Conservation (phyloP, 2,113 vertebrate genomes). For the Urocolius indicus region DNA sequence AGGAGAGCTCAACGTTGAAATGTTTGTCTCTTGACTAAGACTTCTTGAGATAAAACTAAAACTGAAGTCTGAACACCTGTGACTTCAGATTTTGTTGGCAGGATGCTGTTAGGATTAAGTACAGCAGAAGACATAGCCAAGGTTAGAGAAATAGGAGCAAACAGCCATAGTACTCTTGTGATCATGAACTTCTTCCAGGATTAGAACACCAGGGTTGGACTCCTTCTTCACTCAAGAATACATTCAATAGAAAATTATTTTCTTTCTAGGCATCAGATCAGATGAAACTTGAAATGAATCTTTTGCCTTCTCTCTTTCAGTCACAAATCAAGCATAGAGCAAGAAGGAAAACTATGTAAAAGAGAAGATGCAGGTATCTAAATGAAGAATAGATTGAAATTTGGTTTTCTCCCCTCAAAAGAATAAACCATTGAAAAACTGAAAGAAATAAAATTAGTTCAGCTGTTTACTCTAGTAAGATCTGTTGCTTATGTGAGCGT, state of each 20-base stretch:
- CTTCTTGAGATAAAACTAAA: not conserved
- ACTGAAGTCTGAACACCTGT: not conserved
- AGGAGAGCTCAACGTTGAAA: not conserved
- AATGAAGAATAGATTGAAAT: not conserved
- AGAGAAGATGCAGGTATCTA: not conserved
- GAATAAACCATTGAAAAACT: not conserved
- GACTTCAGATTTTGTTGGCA: not conserved
- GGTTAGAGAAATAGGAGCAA: not conserved
- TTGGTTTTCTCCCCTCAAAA: not conserved
- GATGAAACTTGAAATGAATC: not conserved
- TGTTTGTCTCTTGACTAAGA: not conserved
- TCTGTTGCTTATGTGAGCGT: not conserved
- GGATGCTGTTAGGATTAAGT: not conserved
- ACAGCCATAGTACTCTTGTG: not conserved
- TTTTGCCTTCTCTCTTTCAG: not conserved
- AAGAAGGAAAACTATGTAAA: not conserved
- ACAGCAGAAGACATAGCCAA: not conserved
- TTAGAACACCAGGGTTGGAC: not conserved
- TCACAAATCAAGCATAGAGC: not conserved
- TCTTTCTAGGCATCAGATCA: not conserved
- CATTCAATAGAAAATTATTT: not conserved
- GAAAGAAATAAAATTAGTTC: not conserved
- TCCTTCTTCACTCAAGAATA: not conserved
- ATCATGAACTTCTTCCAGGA: not conserved
- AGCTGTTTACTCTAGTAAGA: not conserved